Percentiles rank a stretch among this genome's conserved stretches.
These are phyloP conservation scores for Ashinkailepas kermadecensis DNA, from an alignment of 2,888 invertebrate species.

Conservation along the genomic window DNA sequence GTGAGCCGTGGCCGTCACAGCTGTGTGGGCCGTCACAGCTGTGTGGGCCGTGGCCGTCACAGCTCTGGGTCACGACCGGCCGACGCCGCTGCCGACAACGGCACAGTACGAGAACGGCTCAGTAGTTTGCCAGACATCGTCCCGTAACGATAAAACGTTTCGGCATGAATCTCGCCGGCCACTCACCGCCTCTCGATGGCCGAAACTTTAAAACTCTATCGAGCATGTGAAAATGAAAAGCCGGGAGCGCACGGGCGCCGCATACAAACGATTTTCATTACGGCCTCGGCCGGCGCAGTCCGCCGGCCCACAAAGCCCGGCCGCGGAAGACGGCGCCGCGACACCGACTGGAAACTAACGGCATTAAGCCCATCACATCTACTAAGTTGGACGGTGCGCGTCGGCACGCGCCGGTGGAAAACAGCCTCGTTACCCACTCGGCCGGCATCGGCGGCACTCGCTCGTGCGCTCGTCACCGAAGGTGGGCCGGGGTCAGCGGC, in stretches of 20 bases:
- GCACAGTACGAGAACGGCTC: background rate
- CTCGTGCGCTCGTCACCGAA: no score
- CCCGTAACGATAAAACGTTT: background rate
- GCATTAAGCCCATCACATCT: background rate
- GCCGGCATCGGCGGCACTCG: no score
- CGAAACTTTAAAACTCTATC: constrained; percentile 16
- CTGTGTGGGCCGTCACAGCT: background rate
- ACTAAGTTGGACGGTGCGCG: background rate
- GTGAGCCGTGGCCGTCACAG: no score
- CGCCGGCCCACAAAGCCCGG: background rate
- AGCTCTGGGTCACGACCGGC: background rate
- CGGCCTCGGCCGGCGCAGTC: no score
- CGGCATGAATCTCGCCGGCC: background rate
- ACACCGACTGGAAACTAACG: background rate
- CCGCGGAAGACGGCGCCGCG: background rate
- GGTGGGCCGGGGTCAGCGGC: background rate
- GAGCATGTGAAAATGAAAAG: constrained; percentile 21
- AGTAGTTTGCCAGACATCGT: background rate
- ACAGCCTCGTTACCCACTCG: background rate
- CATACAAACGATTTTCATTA: constrained; percentile 19
- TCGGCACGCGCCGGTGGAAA: background rate
- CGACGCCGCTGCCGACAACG: background rate
- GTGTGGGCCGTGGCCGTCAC: background rate
- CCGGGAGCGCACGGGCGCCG: background rate
- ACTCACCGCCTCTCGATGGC: background rate